Conservation (phyloP, 2,888 invertebrate genomes). For the Heteropelma amictum region DNA sequence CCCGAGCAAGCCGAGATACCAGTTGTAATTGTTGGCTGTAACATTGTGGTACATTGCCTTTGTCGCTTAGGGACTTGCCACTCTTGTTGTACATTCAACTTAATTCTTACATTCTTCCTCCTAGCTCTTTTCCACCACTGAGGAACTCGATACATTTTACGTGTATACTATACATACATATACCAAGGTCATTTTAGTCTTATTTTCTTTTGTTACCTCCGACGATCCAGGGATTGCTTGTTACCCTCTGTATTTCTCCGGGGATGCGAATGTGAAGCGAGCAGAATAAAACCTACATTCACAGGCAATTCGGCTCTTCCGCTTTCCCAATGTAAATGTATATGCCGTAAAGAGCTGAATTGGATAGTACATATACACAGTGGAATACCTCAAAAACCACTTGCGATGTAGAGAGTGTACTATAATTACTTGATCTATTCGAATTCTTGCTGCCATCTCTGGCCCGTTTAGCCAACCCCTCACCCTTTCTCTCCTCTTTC, state of each 20-base stretch:
- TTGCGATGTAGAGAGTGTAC: conserved; percentile 20
- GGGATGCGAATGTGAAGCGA: conserved; percentile 51
- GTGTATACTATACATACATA: neutral
- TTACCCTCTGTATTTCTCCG: conserved; percentile 62
- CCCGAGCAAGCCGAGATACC: conserved; percentile 9
- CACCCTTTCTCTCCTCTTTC: neutral
- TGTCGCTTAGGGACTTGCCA: conserved; percentile 46
- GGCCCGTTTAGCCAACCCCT: neutral
- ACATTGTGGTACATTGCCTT: conserved; percentile 45
- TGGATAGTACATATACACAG: neutral
- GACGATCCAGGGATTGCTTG: conserved; percentile 63
- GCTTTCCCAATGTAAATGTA: conserved; percentile 18
- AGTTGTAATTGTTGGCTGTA: conserved; percentile 30
- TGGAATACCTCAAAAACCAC: conserved; percentile 34
- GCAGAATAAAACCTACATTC: conserved; percentile 41
- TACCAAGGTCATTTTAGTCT: conserved; percentile 35
- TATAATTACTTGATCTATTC: conserved; percentile 39
- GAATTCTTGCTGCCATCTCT: conserved; percentile 38
- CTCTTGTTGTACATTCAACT: conserved; percentile 50
- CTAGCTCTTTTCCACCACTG: conserved; percentile 18
- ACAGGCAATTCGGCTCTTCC: conserved; percentile 35
- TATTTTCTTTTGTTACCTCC: conserved; percentile 49
- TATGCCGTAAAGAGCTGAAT: neutral
- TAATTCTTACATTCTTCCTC: conserved; percentile 50
- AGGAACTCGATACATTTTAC: conserved; percentile 7